A percentile compares a stretch with the other conserved stretches of the same genome.
Conservation (phyloP, 2,113 vertebrate species). For the Apteryx mantelli region DNA sequence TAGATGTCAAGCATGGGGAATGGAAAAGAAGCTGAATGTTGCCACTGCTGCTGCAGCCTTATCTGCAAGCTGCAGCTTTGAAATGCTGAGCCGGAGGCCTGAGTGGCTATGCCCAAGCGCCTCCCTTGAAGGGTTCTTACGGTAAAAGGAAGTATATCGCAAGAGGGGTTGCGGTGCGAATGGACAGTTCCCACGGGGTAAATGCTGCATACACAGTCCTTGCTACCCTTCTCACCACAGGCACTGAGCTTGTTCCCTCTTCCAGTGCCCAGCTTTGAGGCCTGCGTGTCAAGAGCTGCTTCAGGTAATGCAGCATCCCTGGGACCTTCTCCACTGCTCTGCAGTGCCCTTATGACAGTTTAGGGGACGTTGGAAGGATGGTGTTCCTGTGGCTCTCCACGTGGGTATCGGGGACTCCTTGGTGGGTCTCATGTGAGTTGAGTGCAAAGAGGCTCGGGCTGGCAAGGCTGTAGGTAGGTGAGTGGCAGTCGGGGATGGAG, state of each 20-base stretch:
- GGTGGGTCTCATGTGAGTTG: no score
- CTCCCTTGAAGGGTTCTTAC: constrained; percentile 32
- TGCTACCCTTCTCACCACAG: background rate
- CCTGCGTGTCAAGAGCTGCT: rapidly evolving
- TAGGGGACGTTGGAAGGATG: background rate
- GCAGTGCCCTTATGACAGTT: background rate
- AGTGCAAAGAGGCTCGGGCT: background rate
- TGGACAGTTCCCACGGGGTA: background rate
- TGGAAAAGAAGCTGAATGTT: constrained; percentile 16
- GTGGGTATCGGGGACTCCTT: rapidly evolving
- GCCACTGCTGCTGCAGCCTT: constrained; percentile 44
- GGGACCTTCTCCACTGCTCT: background rate
- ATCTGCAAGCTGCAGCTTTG: constrained; percentile 63
- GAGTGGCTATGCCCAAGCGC: background rate
- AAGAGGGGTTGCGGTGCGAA: background rate
- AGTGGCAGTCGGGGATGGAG: rapidly evolving
- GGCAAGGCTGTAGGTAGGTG: background rate
- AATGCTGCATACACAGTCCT: background rate
- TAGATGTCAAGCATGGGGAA: background rate
- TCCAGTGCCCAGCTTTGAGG: rapidly evolving
- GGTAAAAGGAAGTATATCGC: constrained; percentile 38
- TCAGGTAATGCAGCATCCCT: background rate
- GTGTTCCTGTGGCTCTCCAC: rapidly evolving
- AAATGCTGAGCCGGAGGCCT: background rate
- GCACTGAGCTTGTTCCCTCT: background rate